Evolutionary conservation across 2,888 invertebrate genomes (phyloP).

Genomic region (Nemotelus pantherinus): DNA sequence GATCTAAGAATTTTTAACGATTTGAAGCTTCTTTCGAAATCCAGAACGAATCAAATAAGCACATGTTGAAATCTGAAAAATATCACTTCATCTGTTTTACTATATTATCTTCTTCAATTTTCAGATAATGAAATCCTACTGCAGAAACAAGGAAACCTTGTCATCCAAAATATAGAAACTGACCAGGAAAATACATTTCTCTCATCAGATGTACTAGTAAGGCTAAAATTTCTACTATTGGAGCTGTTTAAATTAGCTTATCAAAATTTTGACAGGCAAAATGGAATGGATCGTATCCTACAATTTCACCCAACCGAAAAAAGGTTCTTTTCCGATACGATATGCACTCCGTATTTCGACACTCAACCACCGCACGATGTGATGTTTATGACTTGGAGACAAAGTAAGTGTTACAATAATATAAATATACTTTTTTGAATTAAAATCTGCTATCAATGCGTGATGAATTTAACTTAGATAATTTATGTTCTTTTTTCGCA

Average conservation of each 20-base stretch:
- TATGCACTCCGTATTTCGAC: slow-evolving; percentile 67
- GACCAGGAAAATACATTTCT: not conserved
- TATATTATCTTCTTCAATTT: slow-evolving; percentile 41
- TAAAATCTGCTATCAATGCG: too few species aligned
- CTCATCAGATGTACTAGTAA: slow-evolving; percentile 17
- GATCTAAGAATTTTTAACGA: too few species aligned
- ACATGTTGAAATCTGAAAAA: too few species aligned
- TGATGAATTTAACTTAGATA: not conserved
- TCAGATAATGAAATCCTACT: slow-evolving; percentile 70
- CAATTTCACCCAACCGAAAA: slow-evolving; percentile 60
- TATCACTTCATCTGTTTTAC: too few species aligned
- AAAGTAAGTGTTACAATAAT: slow-evolving; percentile 62
- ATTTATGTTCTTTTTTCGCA: slow-evolving; percentile 55
- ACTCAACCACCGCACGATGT: slow-evolving; percentile 73
- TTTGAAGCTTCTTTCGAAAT: too few species aligned
- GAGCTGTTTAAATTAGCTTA: not conserved
- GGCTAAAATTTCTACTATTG: slow-evolving; percentile 55
- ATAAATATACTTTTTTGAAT: not conserved
- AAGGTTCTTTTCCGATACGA: slow-evolving; percentile 60
- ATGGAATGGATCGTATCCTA: slow-evolving; percentile 59
- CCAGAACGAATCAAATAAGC: too few species aligned
- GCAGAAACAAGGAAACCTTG: slow-evolving; percentile 65
- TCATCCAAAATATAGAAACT: slow-evolving; percentile 65
- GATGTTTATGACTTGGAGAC: slow-evolving; percentile 70
- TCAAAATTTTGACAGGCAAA: slow-evolving; percentile 55